phyloP scores from a whole-genome alignment of 2,797 vertebrate genomes.

The Siniperca obscura region DNA sequence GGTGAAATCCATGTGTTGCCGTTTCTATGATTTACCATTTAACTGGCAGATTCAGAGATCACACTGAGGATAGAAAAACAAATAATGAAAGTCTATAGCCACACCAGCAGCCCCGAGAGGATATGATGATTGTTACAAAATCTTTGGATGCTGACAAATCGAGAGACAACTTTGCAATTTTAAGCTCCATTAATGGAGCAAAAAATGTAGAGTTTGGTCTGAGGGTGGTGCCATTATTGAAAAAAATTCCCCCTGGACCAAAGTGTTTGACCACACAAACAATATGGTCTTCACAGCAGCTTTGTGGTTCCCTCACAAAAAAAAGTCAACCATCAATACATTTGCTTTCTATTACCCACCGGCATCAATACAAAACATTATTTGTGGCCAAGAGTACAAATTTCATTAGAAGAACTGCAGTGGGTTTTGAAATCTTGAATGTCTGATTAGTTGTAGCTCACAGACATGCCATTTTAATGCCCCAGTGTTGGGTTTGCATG shows the following conservation, averaged over 20 bases:
- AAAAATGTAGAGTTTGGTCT: background rate
- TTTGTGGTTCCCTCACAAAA: constrained; percentile 11
- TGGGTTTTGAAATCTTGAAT: constrained; percentile 31
- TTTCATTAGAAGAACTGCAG: constrained; percentile 42
- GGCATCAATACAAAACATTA: constrained; percentile 37
- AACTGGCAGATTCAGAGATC: background rate
- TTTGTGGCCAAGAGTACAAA: constrained; percentile 27
- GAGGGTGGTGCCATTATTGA: background rate
- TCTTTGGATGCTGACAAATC: background rate
- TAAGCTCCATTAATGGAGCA: background rate
- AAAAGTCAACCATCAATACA: constrained; percentile 28
- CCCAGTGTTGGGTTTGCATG: constrained; percentile 38
- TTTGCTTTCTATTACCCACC: constrained; percentile 35
- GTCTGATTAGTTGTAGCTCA: constrained; percentile 34
- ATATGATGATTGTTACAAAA: background rate
- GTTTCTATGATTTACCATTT: background rate
- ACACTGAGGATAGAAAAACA: background rate
- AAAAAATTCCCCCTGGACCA: background rate
- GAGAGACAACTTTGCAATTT: background rate
- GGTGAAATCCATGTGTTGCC: constrained; percentile 15
- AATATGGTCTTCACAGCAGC: background rate
- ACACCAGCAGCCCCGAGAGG: background rate
- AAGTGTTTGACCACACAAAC: constrained; percentile 9
- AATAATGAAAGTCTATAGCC: background rate
- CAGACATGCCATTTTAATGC: constrained; percentile 37